Evolutionary conservation across 1,140 invertebrate species (phyloP).

Genomic region (Zaprionus camerounensis): DNA sequence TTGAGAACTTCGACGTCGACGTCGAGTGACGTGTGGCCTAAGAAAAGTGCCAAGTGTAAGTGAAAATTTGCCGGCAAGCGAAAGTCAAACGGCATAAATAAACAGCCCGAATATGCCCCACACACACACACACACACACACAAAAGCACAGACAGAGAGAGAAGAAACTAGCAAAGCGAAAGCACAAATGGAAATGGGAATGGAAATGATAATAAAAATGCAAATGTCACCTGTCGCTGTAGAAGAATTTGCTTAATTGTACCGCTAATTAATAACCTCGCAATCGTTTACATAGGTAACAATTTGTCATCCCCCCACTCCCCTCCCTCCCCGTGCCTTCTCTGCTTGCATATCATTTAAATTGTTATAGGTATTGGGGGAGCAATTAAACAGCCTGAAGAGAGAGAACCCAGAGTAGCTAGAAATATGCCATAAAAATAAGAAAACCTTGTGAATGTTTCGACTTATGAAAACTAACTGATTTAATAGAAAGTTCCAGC

Average conservation of each 20-base stretch:
- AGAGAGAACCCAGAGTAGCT: constrained; percentile 9
- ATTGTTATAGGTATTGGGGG: constrained; percentile 30
- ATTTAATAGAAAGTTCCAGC: background rate
- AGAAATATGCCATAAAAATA: background rate
- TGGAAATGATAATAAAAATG: constrained; percentile 24
- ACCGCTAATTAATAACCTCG: constrained; percentile 71
- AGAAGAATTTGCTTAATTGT: constrained; percentile 59
- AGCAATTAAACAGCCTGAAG: constrained; percentile 55
- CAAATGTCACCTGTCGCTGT: constrained; percentile 52
- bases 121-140: background rate
- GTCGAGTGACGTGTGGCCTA: constrained; percentile 68
- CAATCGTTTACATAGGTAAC: constrained; percentile 49
- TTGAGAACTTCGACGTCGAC: constrained; percentile 46
- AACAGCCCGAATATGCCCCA: constrained; percentile 38
- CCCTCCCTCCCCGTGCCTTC: background rate
- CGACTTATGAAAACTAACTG: background rate
- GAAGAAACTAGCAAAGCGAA: constrained; percentile 8
- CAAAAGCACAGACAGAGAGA: background rate
- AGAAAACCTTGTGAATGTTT: constrained; percentile 15
- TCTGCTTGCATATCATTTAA: constrained; percentile 51
- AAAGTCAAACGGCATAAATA: constrained; percentile 81
- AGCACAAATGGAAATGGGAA: constrained; percentile 13
- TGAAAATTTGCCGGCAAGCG: constrained; percentile 61
- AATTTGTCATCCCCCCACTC: constrained; percentile 1
- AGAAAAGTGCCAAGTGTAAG: constrained; percentile 73